Conservation (phyloP, 2,113 vertebrate genomes). For the Spilogale gracilis region DNA sequence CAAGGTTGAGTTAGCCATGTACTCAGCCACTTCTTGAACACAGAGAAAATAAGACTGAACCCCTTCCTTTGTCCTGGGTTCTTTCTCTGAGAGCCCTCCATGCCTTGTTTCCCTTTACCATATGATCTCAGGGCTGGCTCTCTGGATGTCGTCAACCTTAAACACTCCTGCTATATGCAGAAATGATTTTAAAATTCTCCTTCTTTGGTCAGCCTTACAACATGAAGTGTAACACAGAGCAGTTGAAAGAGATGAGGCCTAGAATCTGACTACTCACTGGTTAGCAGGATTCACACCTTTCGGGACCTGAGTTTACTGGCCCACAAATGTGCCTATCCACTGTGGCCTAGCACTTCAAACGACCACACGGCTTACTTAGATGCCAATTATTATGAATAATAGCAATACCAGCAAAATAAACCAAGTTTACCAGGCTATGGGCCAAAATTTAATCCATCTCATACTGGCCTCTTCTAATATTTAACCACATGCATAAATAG, state of each 20-base stretch:
- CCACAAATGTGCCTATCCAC: background rate
- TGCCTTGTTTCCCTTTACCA: background rate
- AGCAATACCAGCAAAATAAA: background rate
- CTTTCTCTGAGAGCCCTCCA: background rate
- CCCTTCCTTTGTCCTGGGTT: background rate
- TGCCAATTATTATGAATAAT: background rate
- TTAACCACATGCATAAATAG: background rate
- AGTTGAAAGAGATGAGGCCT: background rate
- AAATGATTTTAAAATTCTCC: background rate
- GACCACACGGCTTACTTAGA: background rate
- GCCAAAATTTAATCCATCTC: background rate
- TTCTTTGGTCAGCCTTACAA: background rate
- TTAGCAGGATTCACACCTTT: background rate
- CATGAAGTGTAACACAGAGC: fast-evolving
- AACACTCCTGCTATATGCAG: background rate
- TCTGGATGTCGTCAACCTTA: background rate
- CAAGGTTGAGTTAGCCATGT: background rate
- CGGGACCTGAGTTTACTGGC: background rate
- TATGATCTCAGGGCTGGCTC: background rate
- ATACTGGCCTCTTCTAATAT: background rate
- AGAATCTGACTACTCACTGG: background rate
- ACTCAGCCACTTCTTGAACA: background rate
- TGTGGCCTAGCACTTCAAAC: background rate
- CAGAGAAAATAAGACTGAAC: background rate
- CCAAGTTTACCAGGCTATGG: background rate